These are phyloP conservation scores for Catharus fuscescens DNA, from an alignment of 2,113 vertebrate genomes.

Conservation along the genomic window DNA sequence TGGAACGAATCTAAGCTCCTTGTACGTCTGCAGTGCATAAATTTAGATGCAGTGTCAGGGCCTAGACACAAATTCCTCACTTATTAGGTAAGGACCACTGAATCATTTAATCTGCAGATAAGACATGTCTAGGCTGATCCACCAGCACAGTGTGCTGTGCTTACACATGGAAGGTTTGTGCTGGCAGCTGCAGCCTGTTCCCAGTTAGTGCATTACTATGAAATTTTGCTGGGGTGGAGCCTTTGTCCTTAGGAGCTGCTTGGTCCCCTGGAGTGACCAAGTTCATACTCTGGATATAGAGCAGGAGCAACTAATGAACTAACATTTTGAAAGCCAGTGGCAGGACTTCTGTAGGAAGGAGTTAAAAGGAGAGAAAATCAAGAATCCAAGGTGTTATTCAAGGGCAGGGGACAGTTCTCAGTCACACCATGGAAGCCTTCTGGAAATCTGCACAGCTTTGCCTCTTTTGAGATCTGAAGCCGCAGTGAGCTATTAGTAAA, in stretches of 20 bases:
- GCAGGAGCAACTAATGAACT: background rate
- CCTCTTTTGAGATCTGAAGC: background rate
- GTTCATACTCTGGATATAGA: accelerated
- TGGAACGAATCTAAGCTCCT: conserved; percentile 33
- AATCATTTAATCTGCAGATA: conserved; percentile 62
- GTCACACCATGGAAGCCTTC: background rate
- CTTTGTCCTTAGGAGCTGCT: background rate
- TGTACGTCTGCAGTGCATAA: background rate
- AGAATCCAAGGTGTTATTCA: background rate
- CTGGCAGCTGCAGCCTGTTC: background rate
- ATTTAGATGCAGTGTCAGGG: conserved; percentile 31
- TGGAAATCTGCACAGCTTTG: background rate
- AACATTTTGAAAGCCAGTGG: background rate
- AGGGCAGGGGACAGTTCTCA: conserved; percentile 3
- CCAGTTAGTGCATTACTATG: background rate
- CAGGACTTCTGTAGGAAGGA: background rate
- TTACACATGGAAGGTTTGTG: background rate
- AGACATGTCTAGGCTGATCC: conserved; percentile 48
- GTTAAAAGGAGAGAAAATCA: conserved; percentile 1
- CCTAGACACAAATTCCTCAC: conserved; percentile 53
- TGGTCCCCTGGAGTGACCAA: accelerated
- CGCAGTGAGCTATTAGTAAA: background rate
- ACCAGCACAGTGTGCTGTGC: background rate
- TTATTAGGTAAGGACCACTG: conserved; percentile 62
- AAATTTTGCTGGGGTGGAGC: background rate